These are phyloP conservation scores for Atherix ibis DNA, from an alignment of 2,888 invertebrate species.

Conservation along the genomic window DNA sequence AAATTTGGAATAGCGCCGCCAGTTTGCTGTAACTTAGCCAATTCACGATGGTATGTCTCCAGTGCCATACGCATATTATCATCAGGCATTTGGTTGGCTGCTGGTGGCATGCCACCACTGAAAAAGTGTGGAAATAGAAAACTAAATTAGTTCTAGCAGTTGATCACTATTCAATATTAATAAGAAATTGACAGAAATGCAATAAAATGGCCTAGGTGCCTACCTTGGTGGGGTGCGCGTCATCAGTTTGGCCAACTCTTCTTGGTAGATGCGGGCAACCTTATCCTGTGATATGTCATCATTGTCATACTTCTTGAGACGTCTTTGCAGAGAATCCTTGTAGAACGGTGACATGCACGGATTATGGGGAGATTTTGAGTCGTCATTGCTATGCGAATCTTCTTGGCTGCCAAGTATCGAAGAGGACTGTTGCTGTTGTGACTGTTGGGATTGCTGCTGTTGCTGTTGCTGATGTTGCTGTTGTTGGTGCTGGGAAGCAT, in stretches of 20 bases:
- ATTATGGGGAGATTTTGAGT: constrained; percentile 64
- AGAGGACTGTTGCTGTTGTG: constrained; percentile 23
- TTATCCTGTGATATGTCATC: constrained; percentile 95
- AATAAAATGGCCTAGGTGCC: constrained; percentile 12
- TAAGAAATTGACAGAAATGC: not conserved
- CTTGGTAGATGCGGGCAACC: constrained; percentile 86
- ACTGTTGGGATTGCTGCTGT: constrained; percentile 49
- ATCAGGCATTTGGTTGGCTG: constrained; percentile 33
- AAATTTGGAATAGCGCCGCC: constrained; percentile 40
- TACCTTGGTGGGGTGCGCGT: constrained; percentile 67
- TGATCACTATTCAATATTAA: constrained; percentile 31
- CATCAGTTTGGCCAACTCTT: constrained; percentile 87
- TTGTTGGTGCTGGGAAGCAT: constrained; percentile 17
- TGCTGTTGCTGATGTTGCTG: constrained; percentile 33
- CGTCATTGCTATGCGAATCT: constrained; percentile 60
- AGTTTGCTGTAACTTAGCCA: constrained; percentile 65
- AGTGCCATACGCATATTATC: constrained; percentile 81
- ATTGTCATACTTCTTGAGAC: constrained; percentile 75
- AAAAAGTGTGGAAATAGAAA: constrained; percentile 75
- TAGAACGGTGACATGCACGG: constrained; percentile 72
- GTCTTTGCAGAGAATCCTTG: constrained; percentile 53
- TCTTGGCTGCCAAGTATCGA: constrained; percentile 39
- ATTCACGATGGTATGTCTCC: constrained; percentile 84
- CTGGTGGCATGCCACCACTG: constrained; percentile 38
- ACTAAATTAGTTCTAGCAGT: constrained; percentile 36